Base-by-base conservation (phyloP, 1,140 invertebrate genomes). In the Hylaeus anthracinus region DNA sequence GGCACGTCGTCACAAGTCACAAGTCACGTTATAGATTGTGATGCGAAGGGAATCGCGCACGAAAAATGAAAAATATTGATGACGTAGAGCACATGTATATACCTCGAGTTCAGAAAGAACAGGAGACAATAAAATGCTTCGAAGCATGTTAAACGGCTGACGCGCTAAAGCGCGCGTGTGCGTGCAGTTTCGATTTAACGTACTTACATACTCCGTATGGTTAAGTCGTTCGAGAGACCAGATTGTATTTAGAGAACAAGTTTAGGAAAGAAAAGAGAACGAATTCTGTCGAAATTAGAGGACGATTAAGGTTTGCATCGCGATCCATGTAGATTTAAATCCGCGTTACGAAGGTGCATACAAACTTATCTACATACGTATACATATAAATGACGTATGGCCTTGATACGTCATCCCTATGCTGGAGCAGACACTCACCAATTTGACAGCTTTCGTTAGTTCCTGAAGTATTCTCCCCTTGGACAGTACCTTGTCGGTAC, bases 391-490 rank as follows among this genome's bases (percentile, higher is more conserved):
- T 43, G 41, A 63, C 56, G 56, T 76, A 86, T 78, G 83, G 72
- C 85, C 85, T 86, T 86, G 83, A 81, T 84, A 75, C 63, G 70
- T 56, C 70, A 53, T 63, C 71, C 66, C 56, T 51, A 26, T 58
- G 3, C 9, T 15, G 15, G 56, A 69, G 45, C 56, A 71, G 60
- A 72, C 75, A 89, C 92, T 92, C 82, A 93, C 93, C 89, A 94
- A 79, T 90, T 94, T 94, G 82, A 94, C 92, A 81, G 93, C 92
- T 82, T 94, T 93, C 39, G 93, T 94, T 15, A 94, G 88, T 79
- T 94, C 93, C 56, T 93, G 92, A 48, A 94, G 85, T 37, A 94
- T 94, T 83, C 92, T 90, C 14, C 88, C 88, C 73, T 94, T 94
- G 41, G 93, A 93, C 15, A 93, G 86, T 45, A 93, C 89, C 71